phyloP scores from a whole-genome alignment of 1,140 invertebrate species.

The Drosophila watanabei region DNA sequence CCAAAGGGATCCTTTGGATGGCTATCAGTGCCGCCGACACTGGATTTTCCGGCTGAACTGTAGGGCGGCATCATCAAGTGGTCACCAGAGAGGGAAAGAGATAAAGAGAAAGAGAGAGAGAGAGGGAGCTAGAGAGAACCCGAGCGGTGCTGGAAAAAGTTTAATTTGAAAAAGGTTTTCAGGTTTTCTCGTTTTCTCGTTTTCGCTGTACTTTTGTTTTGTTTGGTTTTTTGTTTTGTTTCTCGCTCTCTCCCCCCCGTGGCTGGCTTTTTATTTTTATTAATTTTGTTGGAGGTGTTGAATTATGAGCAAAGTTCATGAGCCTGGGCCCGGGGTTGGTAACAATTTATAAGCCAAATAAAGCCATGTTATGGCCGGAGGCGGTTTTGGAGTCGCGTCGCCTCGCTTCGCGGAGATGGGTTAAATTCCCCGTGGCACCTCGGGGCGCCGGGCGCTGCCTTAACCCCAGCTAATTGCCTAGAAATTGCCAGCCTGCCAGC shows the following conservation, averaged over 20 bases:
- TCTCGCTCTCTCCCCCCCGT: not conserved
- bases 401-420: not conserved
- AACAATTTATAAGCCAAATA: conserved; percentile 80
- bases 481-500: conserved; percentile 33
- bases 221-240: conserved; percentile 28
- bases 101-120: not conserved
- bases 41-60: conserved; percentile 43
- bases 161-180: conserved; percentile 82
- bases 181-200: conserved; percentile 42
- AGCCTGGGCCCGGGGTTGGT: conserved; percentile 37
- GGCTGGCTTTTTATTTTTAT: conserved; percentile 50
- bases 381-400: conserved; percentile 46
- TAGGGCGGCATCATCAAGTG: conserved; percentile 76
- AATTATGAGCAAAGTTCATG: conserved; percentile 81
- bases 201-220: conserved; percentile 53
- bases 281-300: conserved; percentile 71
- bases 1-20: conserved; percentile 8
- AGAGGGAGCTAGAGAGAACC: not conserved
- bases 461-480: conserved; percentile 44
- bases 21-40: conserved; percentile 48
- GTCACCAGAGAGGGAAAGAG: conserved; percentile 60
- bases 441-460: conserved; percentile 13
- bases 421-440: conserved; percentile 29
- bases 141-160: conserved; percentile 58
- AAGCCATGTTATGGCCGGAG: conserved; percentile 73